Base-by-base conservation (phyloP, 2,797 vertebrate genomes). In the Pipistrellus pipistrellus region DNA sequence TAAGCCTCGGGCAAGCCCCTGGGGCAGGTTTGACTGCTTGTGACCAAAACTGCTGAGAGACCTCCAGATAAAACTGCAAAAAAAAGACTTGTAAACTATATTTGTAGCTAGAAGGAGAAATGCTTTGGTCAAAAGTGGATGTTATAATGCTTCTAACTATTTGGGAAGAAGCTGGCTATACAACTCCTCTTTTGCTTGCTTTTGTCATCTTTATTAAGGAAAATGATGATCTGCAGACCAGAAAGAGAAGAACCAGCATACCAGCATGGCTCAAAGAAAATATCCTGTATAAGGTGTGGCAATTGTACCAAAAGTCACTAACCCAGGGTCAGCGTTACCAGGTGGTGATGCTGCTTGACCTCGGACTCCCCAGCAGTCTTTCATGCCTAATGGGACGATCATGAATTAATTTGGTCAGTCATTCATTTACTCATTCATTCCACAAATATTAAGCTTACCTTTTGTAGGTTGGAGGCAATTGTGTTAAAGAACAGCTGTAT, bases 41-140 rank as follows among this genome's bases (percentile, higher is more conserved):
- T 48, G 25, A 55, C 20, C 27, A 81, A 71, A 83, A 15, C 4
- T 55, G 8, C 35, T 73, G 0, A 38, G 57, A 62, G 44, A 72
- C 82, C 32, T 73, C 10, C 51, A 77, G 32, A 69, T 11, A 48
- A 75, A 69, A 68, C 10, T n/a, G 1, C 3, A 38, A 38, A 10
- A 8, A 78, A 55, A 66, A 21, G 32, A 85, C 1, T 68, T 96
- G 84, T 44, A 5, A 87, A 57, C 15, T 86, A 17, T 77, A 46
- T 85, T 44, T 57, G 59, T 85, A 93, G 72, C 59, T 88, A 59
- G 11, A 46, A 68, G 51, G 59, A 93, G 41, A 91, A 73, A 77
- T 30, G 57, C 46, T 44, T 83, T 38, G 4, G 23, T 51, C 53
- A 46, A 95, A 95, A 93, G n/a, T 5, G 82, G 88, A 88, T 55